Conservation (phyloP, 2,797 vertebrate species). For the Acanthiza pusilla region DNA sequence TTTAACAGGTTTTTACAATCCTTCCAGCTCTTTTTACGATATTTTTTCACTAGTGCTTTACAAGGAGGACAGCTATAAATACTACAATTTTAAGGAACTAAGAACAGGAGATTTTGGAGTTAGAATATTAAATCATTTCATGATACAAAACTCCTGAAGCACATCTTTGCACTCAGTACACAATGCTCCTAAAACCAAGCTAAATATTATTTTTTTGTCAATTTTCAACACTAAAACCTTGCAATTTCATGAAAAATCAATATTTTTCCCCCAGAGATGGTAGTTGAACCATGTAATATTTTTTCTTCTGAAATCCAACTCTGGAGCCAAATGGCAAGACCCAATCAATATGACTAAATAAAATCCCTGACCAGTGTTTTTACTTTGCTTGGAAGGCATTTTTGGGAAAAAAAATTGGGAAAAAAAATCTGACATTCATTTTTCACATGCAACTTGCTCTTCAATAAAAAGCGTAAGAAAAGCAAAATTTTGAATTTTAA, state of each 20-base stretch:
- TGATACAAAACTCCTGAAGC: neutral
- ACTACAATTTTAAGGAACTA: neutral
- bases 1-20: neutral
- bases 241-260: neutral
- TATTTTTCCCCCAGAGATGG: neutral
- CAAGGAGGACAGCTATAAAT: neutral
- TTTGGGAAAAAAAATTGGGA: neutral
- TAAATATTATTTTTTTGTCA: neutral
- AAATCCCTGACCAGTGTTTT: neutral
- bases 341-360: neutral
- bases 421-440: neutral
- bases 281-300: neutral
- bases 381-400: neutral
- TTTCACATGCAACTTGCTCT: neutral
- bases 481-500: neutral
- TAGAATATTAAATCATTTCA: neutral
- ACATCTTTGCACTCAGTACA: neutral
- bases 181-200: neutral
- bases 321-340: neutral
- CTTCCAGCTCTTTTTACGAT: neutral
- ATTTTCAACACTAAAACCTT: neutral
- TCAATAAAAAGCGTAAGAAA: neutral
- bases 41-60: neutral
- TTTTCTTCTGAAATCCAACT: neutral
- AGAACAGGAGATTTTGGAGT: neutral